A percentile compares a stretch with the other conserved stretches of the same genome.
Conservation (phyloP, 1,140 invertebrate species). For the Pogonomyrmex californicus region DNA sequence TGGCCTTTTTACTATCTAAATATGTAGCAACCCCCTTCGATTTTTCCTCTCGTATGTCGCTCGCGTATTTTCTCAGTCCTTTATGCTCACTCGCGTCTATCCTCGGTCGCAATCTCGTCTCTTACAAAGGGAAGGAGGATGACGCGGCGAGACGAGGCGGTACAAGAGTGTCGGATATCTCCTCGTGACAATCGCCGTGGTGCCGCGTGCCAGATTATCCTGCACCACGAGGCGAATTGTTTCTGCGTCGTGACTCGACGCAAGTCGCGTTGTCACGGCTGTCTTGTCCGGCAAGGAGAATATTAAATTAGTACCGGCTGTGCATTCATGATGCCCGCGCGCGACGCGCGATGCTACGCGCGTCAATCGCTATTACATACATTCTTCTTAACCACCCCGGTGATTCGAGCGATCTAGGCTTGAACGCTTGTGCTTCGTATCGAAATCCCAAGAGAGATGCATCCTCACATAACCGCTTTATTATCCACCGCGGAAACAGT, state of each 20-base stretch:
- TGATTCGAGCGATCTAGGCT: conserved; percentile 2
- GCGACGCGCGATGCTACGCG: conserved; percentile 36
- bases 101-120: conserved; percentile 43
- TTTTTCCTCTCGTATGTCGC: not conserved
- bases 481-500: conserved; percentile 13
- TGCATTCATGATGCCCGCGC: conserved; percentile 62
- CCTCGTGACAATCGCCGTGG: conserved; percentile 45
- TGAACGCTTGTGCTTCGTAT: too few relatives aligned
- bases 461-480: not conserved
- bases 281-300: conserved; percentile 71
- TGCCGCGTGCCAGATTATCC: conserved; percentile 61
- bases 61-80: not conserved
- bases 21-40: not conserved
- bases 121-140: conserved; percentile 45
- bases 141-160: conserved; percentile 43
- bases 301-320: conserved; percentile 78
- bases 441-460: not conserved
- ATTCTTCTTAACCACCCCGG: conserved; percentile 36
- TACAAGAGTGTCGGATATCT: conserved; percentile 68
- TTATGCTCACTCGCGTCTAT: conserved; percentile 38
- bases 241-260: conserved; percentile 78
- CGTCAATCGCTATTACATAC: conserved; percentile 59
- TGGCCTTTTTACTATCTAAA: not conserved
- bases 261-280: conserved; percentile 76
- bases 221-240: conserved; percentile 73